A percentile compares a stretch with the other conserved stretches of the same genome.
Conservation (phyloP, 2,888 invertebrate genomes). For the Auanema freiburgensis region DNA sequence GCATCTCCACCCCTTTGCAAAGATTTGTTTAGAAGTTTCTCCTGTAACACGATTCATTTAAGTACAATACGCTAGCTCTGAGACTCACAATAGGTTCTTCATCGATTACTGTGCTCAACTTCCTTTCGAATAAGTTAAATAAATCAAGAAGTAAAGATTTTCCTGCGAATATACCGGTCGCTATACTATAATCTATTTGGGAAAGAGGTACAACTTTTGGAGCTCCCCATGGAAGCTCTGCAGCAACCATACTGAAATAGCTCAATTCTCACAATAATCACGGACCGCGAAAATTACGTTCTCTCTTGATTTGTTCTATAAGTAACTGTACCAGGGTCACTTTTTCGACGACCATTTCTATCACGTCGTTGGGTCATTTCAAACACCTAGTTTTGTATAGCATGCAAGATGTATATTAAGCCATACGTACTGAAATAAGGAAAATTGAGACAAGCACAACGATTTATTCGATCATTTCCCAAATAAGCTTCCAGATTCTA, state of each 20-base stretch:
- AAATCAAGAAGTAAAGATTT: slow-evolving; percentile 91
- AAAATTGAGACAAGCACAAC: too few species aligned
- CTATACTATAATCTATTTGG: slow-evolving; percentile 44
- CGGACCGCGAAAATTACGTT: slow-evolving; percentile 26
- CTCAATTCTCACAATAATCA: not conserved
- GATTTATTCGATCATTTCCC: too few species aligned
- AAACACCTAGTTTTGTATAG: not conserved
- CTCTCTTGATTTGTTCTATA: slow-evolving; percentile 34
- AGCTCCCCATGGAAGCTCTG: slow-evolving; percentile 59
- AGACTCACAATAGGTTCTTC: slow-evolving; percentile 81
- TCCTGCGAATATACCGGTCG: slow-evolving; percentile 88
- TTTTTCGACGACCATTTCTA: slow-evolving; percentile 41
- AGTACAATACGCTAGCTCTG: not conserved
- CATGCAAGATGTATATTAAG: too few species aligned
- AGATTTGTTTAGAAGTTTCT: slow-evolving; percentile 90
- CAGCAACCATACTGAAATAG: slow-evolving; percentile 45
- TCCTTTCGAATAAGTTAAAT: slow-evolving; percentile 88
- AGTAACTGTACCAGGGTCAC: slow-evolving; percentile 45
- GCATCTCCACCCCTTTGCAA: slow-evolving; percentile 93
- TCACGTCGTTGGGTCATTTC: slow-evolving; percentile 28
- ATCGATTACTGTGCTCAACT: slow-evolving; percentile 90
- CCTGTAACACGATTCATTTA: slow-evolving; percentile 69
- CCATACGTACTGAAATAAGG: too few species aligned
- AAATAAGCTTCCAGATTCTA: too few species aligned
- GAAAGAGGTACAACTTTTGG: slow-evolving; percentile 50